Evolutionary conservation across 2,113 vertebrate genomes (phyloP).

Genomic region (Laticauda colubrina): DNA sequence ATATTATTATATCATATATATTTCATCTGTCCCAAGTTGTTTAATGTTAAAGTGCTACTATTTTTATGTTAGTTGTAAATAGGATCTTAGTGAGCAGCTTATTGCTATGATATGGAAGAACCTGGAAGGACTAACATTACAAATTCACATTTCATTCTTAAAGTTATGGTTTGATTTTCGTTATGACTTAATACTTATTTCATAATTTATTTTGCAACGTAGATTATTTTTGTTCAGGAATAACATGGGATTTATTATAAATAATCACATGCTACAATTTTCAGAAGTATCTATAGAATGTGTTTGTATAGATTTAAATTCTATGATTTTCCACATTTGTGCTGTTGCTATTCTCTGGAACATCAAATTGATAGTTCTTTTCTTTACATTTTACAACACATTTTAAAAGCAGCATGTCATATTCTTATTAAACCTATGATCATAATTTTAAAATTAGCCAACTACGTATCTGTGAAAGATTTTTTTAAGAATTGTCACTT

Average conservation of each 20-base stretch:
- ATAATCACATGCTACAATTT: not conserved
- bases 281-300: not conserved
- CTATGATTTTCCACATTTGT: not conserved
- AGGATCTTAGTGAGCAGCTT: not conserved
- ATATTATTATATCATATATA: not conserved
- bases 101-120: not conserved
- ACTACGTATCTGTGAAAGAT: not conserved
- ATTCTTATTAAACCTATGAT: not conserved
- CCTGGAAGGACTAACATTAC: not conserved
- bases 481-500: not conserved
- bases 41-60: constrained; percentile 7
- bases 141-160: not conserved
- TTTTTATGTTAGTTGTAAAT: constrained; percentile 31
- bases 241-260: not conserved
- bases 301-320: not conserved
- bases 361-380: not conserved
- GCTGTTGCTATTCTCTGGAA: not conserved
- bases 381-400: not conserved
- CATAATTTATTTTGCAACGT: not conserved
- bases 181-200: not conserved
- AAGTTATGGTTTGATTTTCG: not conserved
- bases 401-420: not conserved
- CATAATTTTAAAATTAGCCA: not conserved
- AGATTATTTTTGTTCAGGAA: not conserved
- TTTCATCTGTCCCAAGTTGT: constrained; percentile 21